These are phyloP conservation scores for Calameuta filiformis DNA, from an alignment of 2,888 invertebrate genomes.

Conservation along the genomic window DNA sequence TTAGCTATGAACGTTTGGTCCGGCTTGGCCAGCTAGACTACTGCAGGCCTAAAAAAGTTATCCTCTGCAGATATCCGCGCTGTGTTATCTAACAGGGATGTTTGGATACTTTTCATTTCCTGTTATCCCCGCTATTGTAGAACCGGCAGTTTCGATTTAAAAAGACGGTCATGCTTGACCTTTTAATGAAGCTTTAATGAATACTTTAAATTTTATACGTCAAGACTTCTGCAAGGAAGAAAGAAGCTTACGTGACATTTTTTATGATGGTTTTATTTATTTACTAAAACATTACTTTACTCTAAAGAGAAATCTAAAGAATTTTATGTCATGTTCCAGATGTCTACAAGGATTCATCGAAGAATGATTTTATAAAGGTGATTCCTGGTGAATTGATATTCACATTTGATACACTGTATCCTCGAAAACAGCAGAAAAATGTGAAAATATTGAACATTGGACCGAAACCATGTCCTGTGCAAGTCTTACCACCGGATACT, in stretches of 20 bases:
- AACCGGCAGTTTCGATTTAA: background rate
- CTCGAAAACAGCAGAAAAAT: background rate
- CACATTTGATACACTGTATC: background rate
- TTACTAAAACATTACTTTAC: background rate
- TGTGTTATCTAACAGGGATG: background rate
- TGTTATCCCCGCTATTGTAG: background rate
- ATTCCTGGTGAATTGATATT: background rate
- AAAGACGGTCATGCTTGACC: background rate
- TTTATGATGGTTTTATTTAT: background rate
- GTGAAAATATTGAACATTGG: background rate
- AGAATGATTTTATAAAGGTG: background rate
- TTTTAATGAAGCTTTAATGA: background rate
- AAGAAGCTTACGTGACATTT: background rate
- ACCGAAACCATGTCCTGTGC: background rate
- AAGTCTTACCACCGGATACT: background rate
- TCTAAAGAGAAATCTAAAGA: background rate
- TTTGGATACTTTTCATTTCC: background rate
- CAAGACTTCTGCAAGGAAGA: background rate
- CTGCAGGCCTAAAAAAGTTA: background rate
- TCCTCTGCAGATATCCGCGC: background rate
- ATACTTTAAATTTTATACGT: background rate
- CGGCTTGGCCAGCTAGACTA: background rate
- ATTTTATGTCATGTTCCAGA: background rate
- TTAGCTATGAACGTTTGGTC: background rate
- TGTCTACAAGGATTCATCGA: background rate